Evolutionary conservation across 2,113 vertebrate species (phyloP), one percentile per base, ranked within the genome.

Genomic region (Nibea albiflora): DNA sequence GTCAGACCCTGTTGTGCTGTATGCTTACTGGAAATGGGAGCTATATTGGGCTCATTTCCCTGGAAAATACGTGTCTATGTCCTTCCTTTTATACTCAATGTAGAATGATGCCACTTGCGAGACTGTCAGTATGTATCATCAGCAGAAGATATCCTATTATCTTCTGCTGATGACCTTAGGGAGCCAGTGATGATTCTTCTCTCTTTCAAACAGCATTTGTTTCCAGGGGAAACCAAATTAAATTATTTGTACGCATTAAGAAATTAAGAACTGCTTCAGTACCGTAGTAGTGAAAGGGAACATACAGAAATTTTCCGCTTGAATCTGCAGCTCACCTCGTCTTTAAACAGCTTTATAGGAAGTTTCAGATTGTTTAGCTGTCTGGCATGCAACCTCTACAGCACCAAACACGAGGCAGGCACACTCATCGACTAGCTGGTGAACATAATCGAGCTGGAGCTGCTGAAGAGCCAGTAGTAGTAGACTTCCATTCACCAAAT

Each of bases 71-170:
- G 39, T 62, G 65, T 76, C 64, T 56, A 35, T 58, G 16, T 75
- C 70, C 58, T 83, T 76, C 46, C 62, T 89, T 80, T 78, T 39
- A 81, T 84, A 64, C 28, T 42, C 81, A 81, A 85, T 87, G 54
- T 66, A 80, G 72, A 91, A 61, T 67, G 83, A 90, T 79, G 68
- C 81, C 74, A 88, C 80, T 86, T 88, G 88, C 71, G 67, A 83
- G 64, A 75, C 66, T 63, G 73, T 72, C 39, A 54, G 17, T 46
- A 63, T 78, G 77, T n/a, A n/a, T n/a, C n/a, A n/a, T n/a, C n/a
- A n/a, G n/a, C n/a, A n/a, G n/a, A n/a, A n/a, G n/a, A n/a, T n/a
- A 53, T 42, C 60, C 46, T 86, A 47, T 91, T 87, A 79, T 88
- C 76, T 75, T 68, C 49, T 67, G 73, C 44, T 78, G 73, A 56